Evolutionary conservation across 2,113 vertebrate genomes (phyloP).

Genomic region (Passer montanus): DNA sequence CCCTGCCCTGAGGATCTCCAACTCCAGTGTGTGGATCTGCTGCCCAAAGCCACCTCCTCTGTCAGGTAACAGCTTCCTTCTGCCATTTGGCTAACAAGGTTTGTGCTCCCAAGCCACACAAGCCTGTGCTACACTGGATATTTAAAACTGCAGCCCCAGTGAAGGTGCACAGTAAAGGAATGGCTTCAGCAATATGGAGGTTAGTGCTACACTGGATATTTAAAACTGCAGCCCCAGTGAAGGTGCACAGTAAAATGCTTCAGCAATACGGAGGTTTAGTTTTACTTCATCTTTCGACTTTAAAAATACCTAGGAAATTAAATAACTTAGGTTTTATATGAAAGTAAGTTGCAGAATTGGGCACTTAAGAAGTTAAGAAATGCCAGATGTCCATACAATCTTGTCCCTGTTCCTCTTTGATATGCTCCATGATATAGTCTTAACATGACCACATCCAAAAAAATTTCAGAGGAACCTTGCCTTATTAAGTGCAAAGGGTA

Average conservation of each 20-base stretch:
- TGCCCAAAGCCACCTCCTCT: neutral
- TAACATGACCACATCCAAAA: conserved; percentile 19
- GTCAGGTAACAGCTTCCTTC: rapidly evolving
- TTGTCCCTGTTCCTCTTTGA: conserved; percentile 10
- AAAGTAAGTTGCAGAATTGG: conserved; percentile 15
- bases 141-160: neutral
- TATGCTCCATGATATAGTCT: neutral
- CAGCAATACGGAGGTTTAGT: neutral
- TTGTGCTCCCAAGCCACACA: neutral
- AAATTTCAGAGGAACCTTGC: neutral
- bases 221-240: neutral
- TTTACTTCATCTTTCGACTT: conserved; percentile 6
- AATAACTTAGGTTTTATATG: neutral
- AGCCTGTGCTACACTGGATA: neutral
- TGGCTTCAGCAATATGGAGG: neutral
- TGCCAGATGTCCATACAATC: conserved; percentile 33
- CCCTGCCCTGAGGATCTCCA: rapidly evolving
- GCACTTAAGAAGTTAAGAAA: conserved; percentile 47
- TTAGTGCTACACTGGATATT: neutral
- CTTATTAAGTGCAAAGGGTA: conserved; percentile 18
- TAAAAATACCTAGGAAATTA: conserved; percentile 37
- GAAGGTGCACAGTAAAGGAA: neutral
- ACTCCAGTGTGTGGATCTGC: rapidly evolving
- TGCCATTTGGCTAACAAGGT: neutral
- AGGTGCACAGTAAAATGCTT: neutral